Base-by-base conservation (phyloP, 2,888 invertebrate species). In the Machimus rusticus region DNA sequence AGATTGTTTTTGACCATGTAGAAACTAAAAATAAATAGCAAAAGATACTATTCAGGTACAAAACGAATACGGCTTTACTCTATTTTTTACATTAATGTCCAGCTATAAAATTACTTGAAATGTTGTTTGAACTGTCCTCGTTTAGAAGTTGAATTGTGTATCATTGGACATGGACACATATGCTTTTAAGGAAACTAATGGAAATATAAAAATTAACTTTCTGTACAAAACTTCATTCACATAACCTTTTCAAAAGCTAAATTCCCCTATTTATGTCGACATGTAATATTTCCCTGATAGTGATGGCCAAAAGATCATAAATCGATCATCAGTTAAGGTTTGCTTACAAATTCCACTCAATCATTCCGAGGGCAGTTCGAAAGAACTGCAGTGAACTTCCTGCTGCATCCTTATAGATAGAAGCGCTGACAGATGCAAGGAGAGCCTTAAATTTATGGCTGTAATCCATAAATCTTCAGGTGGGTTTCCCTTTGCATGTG, bases 391-490 rank as follows among this genome's bases (percentile, higher is more conserved):
- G 66, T 28, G 66, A 19, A 66, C 23, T 66, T 66, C 66, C 66
- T 66, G 66, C 28, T 66, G 66, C 66, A 66, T 66, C 66, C 66
- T 66, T 66, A 66, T 23, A 19, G 23, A 66, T 66, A 23, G 66
- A 66, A 66, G 12, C 66, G 66, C 66, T 66, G 66, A 66, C 66
- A 66, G 66, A 23, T 66, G 66, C 66, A 66, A 66, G 66, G 66
- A 28, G 66, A 28, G 66, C 66, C 66, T 66, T 66, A 66, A 66
- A 66, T 66, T 66, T 66, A 66, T 66, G 66, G 66, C 66, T 23
- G 66, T 28, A 66, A 78, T 78, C 78, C 78, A 78, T 78, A 78
- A 78, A 78, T 78, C 78, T 39, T 78, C 12, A 66, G 39, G 14
- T 78, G 43, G 43, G 19, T 78, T 78, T 78, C 43, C 66, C 39